Evolutionary conservation across 92 coral and sea anemone species (phyloP).

Genomic region (Epizoanthus illoricatus): DNA sequence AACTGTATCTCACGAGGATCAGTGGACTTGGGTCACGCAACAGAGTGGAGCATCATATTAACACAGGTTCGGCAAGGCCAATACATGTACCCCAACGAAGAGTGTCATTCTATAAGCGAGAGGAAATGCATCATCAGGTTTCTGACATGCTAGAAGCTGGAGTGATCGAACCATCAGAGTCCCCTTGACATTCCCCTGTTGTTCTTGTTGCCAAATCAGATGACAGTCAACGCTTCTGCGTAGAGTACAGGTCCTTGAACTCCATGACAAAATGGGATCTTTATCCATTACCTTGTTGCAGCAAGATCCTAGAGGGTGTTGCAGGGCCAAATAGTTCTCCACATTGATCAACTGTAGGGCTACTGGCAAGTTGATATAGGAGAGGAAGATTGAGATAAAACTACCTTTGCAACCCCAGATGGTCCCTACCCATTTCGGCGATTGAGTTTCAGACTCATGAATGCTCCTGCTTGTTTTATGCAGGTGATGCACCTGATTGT

Average conservation of each 20-base stretch:
- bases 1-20: too few relatives aligned
- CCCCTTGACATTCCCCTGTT: constrained; percentile 44
- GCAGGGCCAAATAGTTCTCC: constrained; percentile 43
- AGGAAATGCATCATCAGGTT: constrained; percentile 36
- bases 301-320: constrained; percentile 45
- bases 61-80: constrained; percentile 35
- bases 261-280: constrained; percentile 23
- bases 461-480: constrained; percentile 45
- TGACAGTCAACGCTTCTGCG: constrained; percentile 37
- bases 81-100: constrained; percentile 5
- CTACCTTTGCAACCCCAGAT: constrained; percentile 47
- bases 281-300: too few relatives aligned
- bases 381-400: constrained; percentile 41
- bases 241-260: constrained; percentile 49
- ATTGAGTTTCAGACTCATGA: too few relatives aligned
- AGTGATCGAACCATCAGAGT: constrained; percentile 45
- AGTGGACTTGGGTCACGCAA: constrained; percentile 39
- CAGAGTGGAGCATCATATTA: background rate
- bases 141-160: constrained; percentile 29
- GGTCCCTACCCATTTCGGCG: too few relatives aligned
- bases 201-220: constrained; percentile 42
- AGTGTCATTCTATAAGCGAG: constrained; percentile 16
- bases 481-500: constrained; percentile 37
- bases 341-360: constrained; percentile 35
- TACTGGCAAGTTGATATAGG: constrained; percentile 44